Percentiles rank a stretch among this genome's conserved stretches.
Evolutionary conservation across 2,888 invertebrate genomes (phyloP).

Genomic region (Beris morrisii): DNA sequence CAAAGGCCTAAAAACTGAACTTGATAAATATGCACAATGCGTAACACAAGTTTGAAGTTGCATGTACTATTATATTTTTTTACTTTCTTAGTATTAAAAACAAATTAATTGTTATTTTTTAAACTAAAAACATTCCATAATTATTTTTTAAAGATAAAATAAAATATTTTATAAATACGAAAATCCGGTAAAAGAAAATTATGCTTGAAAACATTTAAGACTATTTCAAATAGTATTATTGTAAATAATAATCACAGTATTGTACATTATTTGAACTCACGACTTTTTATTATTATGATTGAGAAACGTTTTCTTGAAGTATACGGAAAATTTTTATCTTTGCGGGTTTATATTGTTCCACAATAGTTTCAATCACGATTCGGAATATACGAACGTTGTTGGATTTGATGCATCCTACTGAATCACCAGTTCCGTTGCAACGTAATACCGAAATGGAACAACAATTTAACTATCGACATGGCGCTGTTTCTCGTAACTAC

Average conservation of each 20-base stretch:
- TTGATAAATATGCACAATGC: conserved; percentile 71
- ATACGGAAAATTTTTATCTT: too few species aligned
- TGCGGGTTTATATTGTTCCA: too few species aligned
- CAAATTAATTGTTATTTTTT: conserved; percentile 16
- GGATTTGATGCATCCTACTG: too few species aligned
- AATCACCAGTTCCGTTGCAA: too few species aligned
- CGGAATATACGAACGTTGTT: too few species aligned
- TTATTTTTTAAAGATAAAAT: conserved; percentile 22
- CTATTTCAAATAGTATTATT: not conserved
- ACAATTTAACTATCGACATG: too few species aligned
- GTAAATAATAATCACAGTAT: conserved; percentile 19
- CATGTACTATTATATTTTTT: conserved; percentile 22
- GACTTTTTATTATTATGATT: too few species aligned
- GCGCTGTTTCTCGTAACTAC: too few species aligned
- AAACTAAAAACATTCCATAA: conserved; percentile 26
- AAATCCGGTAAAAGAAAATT: conserved; percentile 5
- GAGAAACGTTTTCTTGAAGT: too few species aligned
- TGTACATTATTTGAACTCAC: conserved; percentile 12
- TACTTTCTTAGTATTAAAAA: conserved; percentile 28
- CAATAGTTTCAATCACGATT: too few species aligned
- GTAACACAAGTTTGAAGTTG: conserved; percentile 68
- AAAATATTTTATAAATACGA: conserved; percentile 1
- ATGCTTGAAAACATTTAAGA: conserved; percentile 8
- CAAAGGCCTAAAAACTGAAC: conserved; percentile 64
- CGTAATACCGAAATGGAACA: too few species aligned